Conservation (phyloP, 2,888 invertebrate species). For the Acrocera orbiculus region DNA sequence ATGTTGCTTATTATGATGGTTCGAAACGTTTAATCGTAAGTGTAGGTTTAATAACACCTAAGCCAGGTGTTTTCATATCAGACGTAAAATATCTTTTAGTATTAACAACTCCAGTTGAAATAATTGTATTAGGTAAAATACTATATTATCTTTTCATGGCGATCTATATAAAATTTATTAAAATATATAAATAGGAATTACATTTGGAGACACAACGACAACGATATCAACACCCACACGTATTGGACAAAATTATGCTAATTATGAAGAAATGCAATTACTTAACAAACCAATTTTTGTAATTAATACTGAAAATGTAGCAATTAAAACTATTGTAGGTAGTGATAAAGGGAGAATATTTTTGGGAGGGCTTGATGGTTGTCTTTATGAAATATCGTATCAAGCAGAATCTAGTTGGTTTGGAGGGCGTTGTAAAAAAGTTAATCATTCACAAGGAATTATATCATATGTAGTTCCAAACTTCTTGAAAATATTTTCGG, state of each 20-base stretch:
- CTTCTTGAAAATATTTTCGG: slow-evolving; percentile 57
- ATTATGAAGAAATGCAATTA: slow-evolving; percentile 64
- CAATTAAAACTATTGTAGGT: slow-evolving; percentile 66
- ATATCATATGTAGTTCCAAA: slow-evolving; percentile 79
- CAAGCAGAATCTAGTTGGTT: slow-evolving; percentile 89
- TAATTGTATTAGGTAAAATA: slow-evolving; percentile 38
- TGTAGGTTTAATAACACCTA: slow-evolving; percentile 80
- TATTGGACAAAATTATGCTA: slow-evolving; percentile 11
- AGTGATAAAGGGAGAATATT: slow-evolving; percentile 78
- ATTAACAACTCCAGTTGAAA: slow-evolving; percentile 86
- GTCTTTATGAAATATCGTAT: slow-evolving; percentile 86
- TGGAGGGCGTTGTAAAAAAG: slow-evolving; percentile 83
- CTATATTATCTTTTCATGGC: too few relatives aligned
- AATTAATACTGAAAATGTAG: slow-evolving; percentile 73
- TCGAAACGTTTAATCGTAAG: slow-evolving; percentile 85
- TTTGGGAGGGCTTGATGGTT: slow-evolving; percentile 86
- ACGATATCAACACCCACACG: slow-evolving; percentile 18
- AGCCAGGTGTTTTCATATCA: slow-evolving; percentile 69
- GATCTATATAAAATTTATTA: too few relatives aligned
- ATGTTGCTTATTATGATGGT: slow-evolving; percentile 94
- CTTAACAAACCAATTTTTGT: slow-evolving; percentile 91
- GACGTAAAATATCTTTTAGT: slow-evolving; percentile 83
- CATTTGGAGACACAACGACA: slow-evolving; percentile 24
- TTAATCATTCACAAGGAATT: slow-evolving; percentile 80
- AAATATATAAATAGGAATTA: slow-evolving; percentile 19